Base-by-base conservation (phyloP, 2,113 vertebrate species). In the Cyprinodon variegatus region DNA sequence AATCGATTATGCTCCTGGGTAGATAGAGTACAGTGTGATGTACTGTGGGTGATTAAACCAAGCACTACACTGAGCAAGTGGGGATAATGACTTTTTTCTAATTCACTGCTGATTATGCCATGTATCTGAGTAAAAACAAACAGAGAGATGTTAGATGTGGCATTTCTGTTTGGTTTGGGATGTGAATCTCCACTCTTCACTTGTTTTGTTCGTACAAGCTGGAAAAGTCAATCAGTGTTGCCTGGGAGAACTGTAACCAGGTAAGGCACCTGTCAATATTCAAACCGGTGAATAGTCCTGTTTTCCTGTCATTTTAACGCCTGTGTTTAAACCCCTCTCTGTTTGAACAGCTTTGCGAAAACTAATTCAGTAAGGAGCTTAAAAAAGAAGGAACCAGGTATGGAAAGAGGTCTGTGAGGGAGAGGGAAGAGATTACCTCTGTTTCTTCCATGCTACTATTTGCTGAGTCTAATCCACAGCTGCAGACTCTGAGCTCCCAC, bases 301-400 rank as follows among this genome's bases (percentile, higher is more conserved):
- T 81, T 81, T 81, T 83, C 83, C 39, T 78, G 82, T 87, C 83
- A 68, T 72, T 83, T 76, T 88, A 88, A 88, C 88, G 85, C 77
- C 72, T 72, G 76, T 61, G 86, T 84, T 77, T 80, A 80, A 84
- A 90, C 65, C 72, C 69, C 36, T 83, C 83, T 86, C 84, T 79
- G 81, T 90, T 88, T 88, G 89, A 90, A 81, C 81, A 82, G 86
- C 85, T 89, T 87, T 82, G 79, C 71, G 48, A 86, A 77, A 90
- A 89, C 84, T 92, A 82, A 93, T 92, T 91, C 88, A 90, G 85
- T 88, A 89, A 90, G 87, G 83, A 91, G 91, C 92, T 93, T 92
- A 89, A 84, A 88, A 82, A 83, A 63, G 77, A 68, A 61, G 83
- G 88, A 77, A 53, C 70, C 87, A 91, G 91, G 91, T 91, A 90